These are phyloP conservation scores for Myotis pilosus DNA, from an alignment of 2,797 vertebrate genomes.

Conservation along the genomic window DNA sequence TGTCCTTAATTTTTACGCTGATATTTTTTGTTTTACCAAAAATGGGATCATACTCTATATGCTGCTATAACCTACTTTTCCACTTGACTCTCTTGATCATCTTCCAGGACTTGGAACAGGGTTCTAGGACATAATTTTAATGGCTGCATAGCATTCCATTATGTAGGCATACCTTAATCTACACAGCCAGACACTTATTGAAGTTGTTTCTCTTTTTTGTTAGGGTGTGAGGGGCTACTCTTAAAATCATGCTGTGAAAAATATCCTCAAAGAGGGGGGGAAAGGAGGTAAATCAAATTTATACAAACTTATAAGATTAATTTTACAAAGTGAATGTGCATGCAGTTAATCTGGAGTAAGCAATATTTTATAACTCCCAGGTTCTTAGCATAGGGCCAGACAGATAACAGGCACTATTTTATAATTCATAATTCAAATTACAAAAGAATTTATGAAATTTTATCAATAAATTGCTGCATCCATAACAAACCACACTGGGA, in stretches of 20 bases:
- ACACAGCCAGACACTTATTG: neutral
- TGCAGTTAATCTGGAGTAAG: neutral
- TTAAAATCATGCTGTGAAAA: conserved; percentile 6
- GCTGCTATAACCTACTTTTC: neutral
- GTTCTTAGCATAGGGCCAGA: neutral
- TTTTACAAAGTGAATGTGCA: neutral
- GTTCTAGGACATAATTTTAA: neutral
- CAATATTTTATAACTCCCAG: no score
- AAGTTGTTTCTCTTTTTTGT: neutral
- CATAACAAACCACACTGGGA: no score
- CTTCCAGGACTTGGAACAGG: neutral
- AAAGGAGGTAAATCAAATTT: no score
- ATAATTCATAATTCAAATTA: neutral
- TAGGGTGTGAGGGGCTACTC: neutral
- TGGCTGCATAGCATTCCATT: neutral
- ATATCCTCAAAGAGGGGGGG: neutral
- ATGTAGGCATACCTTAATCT: neutral
- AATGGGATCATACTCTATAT: neutral
- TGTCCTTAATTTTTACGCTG: neutral
- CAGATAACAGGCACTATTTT: neutral
- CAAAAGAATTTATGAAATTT: neutral
- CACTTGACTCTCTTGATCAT: neutral
- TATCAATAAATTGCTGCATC: rapidly evolving
- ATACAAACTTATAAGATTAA: neutral
- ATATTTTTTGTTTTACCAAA: neutral